Percentiles rank a stretch among this genome's conserved stretches.
Conservation (phyloP, 2,797 vertebrate species). For the Eospalax fontanierii region DNA sequence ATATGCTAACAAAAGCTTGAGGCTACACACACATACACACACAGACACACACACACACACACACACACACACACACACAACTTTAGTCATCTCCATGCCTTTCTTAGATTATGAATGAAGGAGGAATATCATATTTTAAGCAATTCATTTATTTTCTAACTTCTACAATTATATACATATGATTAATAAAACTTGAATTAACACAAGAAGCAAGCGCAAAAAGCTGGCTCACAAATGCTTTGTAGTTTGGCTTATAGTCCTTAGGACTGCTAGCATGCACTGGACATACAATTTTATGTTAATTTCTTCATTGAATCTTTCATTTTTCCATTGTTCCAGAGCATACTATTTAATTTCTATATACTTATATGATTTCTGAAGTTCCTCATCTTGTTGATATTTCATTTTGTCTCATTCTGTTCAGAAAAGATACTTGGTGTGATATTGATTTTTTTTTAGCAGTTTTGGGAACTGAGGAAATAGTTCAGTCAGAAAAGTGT, state of each 20-base stretch:
- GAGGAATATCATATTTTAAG: background rate
- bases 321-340: background rate
- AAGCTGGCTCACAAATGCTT: background rate
- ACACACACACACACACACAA: background rate
- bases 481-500: background rate
- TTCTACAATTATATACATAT: background rate
- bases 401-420: background rate
- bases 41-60: too few relatives aligned
- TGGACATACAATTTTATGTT: background rate
- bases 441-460: background rate
- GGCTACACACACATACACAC: background rate
- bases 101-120: background rate
- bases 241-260: constrained; percentile 13
- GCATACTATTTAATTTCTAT: background rate
- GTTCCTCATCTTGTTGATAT: background rate
- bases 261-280: background rate
- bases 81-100: background rate
- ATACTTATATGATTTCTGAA: background rate
- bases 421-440: background rate
- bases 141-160: constrained; percentile 15
- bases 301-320: background rate
- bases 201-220: constrained; percentile 10
- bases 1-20: constrained; percentile 32
- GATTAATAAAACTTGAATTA: constrained; percentile 30
- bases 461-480: background rate